Base-by-base conservation (phyloP, 2,888 invertebrate genomes). In the Chrysolina oricalcia region DNA sequence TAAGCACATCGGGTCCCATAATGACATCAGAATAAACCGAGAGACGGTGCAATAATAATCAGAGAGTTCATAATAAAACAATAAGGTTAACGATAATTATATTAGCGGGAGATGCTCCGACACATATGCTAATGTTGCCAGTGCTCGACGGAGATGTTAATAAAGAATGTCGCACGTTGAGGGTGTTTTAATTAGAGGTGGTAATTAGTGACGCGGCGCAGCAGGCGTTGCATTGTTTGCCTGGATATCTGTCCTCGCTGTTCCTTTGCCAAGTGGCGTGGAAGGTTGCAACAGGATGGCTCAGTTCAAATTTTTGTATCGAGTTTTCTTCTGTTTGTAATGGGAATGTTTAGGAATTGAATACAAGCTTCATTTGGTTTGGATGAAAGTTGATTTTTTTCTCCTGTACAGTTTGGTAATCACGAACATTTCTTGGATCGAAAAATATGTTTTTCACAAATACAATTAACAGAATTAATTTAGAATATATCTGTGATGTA, bases 121-220 rank as follows among this genome's bases (percentile, higher is more conserved):
- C 67, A 68, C 72, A 75, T 75, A 75, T 68, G 79, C 75, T 76
- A 79, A 79, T 77, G 76, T 71, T 69, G 21, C 35, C 11, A 46
- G 68, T 64, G 65, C 35, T 70, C 66, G 64, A 41, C 40, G 63
- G 74, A 69, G 75, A 65, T 80, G 81, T 81, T 83, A 83, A 85
- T 84, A 85, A 85, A 85, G 85, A 84, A 83, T 82, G 81, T 84
- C 79, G 81, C 82, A 79, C 82, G 82, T 83, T 80, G 83, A 82
- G 85, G 81, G 80, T 73, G 83, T 85, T 84, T 85, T 85, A 85
- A 85, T 85, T 85, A 85, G 83, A 77, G 81, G 70, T 73, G 78
- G 84, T 84, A 85, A 85, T 85, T 85, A 85, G 85, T 81, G 82
- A 83, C 79, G 80, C 78, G 2, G 80, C 81, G 81, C 84, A 83